These are phyloP conservation scores for Artibeus lituratus DNA, from an alignment of 2,797 vertebrate genomes.

Conservation along the genomic window DNA sequence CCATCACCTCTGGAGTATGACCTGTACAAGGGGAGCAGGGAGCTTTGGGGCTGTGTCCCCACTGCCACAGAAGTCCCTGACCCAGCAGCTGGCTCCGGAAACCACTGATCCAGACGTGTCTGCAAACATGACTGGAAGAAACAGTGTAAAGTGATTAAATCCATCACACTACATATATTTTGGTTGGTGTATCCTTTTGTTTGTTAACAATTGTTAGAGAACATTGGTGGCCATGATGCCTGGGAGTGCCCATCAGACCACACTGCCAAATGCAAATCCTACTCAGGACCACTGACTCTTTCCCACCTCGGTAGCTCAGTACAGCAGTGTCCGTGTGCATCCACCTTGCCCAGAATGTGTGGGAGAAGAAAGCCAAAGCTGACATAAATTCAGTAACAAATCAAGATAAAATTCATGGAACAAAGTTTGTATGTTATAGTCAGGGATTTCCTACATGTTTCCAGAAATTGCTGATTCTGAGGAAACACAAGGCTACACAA, in stretches of 20 bases:
- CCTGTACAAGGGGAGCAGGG: not conserved
- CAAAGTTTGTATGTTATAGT: not conserved
- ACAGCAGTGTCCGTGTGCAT: not conserved
- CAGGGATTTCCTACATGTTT: not conserved
- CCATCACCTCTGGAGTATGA: not conserved
- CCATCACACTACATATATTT: too few species aligned
- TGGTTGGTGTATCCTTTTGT: not conserved
- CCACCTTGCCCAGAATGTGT: not conserved
- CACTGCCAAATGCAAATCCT: not conserved
- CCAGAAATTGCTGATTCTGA: not conserved
- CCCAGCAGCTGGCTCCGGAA: not conserved
- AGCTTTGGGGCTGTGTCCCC: not conserved
- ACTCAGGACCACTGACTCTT: not conserved
- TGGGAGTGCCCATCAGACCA: not conserved
- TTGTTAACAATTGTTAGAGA: not conserved
- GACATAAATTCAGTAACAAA: not conserved
- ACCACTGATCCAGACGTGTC: rapidly evolving
- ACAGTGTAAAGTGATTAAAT: not conserved
- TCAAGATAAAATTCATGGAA: not conserved
- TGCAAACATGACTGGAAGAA: not conserved
- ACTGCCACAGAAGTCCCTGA: too few species aligned
- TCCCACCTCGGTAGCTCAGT: not conserved
- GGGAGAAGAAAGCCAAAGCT: not conserved
- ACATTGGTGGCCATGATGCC: too few species aligned
- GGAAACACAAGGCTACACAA: not conserved